A percentile compares a stretch with the other conserved stretches of the same genome.
Evolutionary conservation across 2,113 vertebrate genomes (phyloP).

Genomic region (Micromys minutus): DNA sequence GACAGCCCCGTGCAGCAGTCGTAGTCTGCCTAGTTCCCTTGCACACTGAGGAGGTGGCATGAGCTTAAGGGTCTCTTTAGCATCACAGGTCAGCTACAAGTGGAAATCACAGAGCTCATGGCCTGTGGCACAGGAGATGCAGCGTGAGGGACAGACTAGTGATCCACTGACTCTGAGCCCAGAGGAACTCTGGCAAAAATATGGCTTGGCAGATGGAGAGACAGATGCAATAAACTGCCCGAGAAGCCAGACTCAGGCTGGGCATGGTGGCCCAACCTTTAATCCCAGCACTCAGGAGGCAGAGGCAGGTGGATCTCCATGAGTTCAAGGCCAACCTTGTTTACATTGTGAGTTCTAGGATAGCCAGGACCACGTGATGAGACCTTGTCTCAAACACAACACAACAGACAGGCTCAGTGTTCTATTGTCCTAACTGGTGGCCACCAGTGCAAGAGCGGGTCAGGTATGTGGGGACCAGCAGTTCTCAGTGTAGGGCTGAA

Average conservation of each 20-base stretch:
- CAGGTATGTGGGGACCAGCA: neutral
- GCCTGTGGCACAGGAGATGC: neutral
- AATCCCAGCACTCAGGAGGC: neutral
- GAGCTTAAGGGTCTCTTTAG: neutral
- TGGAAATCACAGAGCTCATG: neutral
- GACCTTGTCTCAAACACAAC: neutral
- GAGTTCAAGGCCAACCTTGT: neutral
- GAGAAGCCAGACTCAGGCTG: fast-evolving
- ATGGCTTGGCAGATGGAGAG: neutral
- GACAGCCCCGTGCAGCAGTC: neutral
- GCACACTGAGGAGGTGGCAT: too few relatives aligned
- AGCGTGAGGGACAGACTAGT: neutral
- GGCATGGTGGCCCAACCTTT: neutral
- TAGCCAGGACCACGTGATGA: neutral
- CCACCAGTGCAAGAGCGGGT: neutral
- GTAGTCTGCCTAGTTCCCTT: neutral
- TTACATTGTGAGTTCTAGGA: neutral
- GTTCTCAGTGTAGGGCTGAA: neutral
- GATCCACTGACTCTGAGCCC: neutral
- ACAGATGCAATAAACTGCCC: neutral
- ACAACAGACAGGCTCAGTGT: too few relatives aligned
- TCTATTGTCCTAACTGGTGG: neutral
- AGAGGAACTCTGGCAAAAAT: neutral
- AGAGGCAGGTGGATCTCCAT: neutral
- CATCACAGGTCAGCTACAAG: neutral